Evolutionary conservation across 2,888 invertebrate genomes (phyloP).

Genomic region (Horisme vitalbata): DNA sequence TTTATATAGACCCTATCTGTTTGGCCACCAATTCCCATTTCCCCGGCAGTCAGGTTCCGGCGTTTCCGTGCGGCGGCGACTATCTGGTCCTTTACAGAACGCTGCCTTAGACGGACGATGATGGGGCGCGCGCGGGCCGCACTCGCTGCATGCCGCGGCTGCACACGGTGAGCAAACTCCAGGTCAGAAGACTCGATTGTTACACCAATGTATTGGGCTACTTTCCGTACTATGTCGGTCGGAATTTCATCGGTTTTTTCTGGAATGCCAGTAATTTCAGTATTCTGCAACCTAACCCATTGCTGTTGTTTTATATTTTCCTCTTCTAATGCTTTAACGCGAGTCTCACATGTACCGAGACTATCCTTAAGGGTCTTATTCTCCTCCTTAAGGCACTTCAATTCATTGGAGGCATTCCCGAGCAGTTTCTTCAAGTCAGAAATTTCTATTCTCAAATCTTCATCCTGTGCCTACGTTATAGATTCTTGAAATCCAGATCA

Average conservation of each 20-base stretch:
- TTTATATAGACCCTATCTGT: too few species aligned
- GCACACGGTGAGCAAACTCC: constrained; percentile 5
- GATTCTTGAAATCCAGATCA: too few species aligned
- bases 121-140: constrained; percentile 1
- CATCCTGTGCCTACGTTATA: not conserved
- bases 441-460: constrained; percentile 2
- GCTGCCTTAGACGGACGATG: constrained; percentile 1
- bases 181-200: not conserved
- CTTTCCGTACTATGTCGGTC: not conserved
- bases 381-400: constrained; percentile 3
- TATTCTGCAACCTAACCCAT: constrained; percentile 7
- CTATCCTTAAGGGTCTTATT: constrained; percentile 4
- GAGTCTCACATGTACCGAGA: not conserved
- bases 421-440: constrained; percentile 1
- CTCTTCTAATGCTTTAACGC: not conserved
- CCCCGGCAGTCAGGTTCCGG: too few species aligned
- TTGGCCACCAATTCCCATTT: too few species aligned
- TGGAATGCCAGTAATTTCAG: constrained; percentile 4
- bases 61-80: not conserved
- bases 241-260: not conserved
- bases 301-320: constrained; percentile 7
- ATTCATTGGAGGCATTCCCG: not conserved
- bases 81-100: not conserved
- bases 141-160: not conserved
- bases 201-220: not conserved